A percentile compares a stretch with the other conserved stretches of the same genome.
These are phyloP conservation scores for Chromis chromis DNA, from an alignment of 2,797 vertebrate species.

Conservation along the genomic window DNA sequence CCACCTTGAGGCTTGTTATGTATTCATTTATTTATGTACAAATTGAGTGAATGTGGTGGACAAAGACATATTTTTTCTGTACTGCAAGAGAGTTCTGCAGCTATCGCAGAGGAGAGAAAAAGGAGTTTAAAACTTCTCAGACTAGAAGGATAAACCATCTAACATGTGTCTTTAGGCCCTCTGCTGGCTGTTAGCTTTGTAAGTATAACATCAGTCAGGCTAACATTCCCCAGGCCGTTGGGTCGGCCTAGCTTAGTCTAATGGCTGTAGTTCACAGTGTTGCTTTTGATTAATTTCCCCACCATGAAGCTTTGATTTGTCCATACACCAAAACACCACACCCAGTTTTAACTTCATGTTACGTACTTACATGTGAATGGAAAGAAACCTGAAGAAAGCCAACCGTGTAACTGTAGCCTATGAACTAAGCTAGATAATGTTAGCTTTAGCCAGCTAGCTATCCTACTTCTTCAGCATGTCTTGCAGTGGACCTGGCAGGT, in stretches of 20 bases:
- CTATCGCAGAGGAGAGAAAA: conserved; percentile 57
- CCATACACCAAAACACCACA: conserved; percentile 24
- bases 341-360: background rate
- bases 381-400: conserved; percentile 49
- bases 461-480: conserved; percentile 98
- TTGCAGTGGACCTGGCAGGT: conserved; percentile 97
- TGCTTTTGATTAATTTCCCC: conserved; percentile 44
- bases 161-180: conserved; percentile 60
- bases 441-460: conserved; percentile 43
- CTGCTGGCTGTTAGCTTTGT: conserved; percentile 56
- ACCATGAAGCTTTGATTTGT: conserved; percentile 27
- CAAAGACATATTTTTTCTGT: conserved; percentile 51
- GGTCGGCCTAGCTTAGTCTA: conserved; percentile 53
- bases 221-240: conserved; percentile 44
- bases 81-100: conserved; percentile 61
- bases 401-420: conserved; percentile 63
- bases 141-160: conserved; percentile 67
- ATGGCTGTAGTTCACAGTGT: conserved; percentile 52
- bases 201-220: conserved; percentile 39
- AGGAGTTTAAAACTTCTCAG: conserved; percentile 70
- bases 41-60: conserved; percentile 69
- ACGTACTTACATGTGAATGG: conserved; percentile 3
- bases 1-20: conserved; percentile 60
- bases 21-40: conserved; percentile 83
- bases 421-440: conserved; percentile 63